A percentile compares a stretch with the other conserved stretches of the same genome.
These are phyloP conservation scores for Pseudachorutes palmiensis DNA, from an alignment of 1,140 invertebrate genomes.

Conservation along the genomic window DNA sequence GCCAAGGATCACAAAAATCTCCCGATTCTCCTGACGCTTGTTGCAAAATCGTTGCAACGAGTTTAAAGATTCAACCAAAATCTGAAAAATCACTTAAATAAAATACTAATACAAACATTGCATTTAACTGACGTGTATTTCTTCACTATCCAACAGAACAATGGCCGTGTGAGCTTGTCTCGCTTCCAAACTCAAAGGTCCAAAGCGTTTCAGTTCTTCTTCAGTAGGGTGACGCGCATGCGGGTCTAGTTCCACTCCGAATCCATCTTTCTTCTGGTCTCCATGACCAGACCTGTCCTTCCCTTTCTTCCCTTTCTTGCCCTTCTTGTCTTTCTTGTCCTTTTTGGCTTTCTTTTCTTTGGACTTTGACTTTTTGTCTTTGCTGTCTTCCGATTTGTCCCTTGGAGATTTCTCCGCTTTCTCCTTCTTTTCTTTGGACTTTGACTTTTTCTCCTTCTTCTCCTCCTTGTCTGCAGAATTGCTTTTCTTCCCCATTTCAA, in stretches of 20 bases:
- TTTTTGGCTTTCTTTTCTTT: constrained; percentile 2
- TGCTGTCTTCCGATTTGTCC: too few relatives aligned
- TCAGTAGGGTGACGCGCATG: neutral
- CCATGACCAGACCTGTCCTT: neutral
- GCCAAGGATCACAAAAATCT: constrained; percentile 20
- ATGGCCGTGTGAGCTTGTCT: constrained; percentile 28
- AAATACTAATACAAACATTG: too few relatives aligned
- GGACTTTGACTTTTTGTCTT: constrained; percentile 10
- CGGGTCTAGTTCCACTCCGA: neutral
- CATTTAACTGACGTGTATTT: constrained; percentile 22
- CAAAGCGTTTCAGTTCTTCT: constrained; percentile 25
- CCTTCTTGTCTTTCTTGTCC: constrained; percentile 3
- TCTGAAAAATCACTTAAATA: neutral
- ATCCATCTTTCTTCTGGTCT: neutral
- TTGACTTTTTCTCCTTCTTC: neutral
- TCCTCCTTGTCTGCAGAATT: neutral
- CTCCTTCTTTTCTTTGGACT: constrained; percentile 1
- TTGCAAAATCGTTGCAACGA: constrained; percentile 31
- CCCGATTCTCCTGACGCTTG: constrained; percentile 17
- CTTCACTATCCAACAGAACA: constrained; percentile 22
- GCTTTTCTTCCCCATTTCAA: neutral
- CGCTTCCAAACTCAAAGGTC: constrained; percentile 25
- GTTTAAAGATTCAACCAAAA: constrained; percentile 31
- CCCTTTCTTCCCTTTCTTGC: neutral
- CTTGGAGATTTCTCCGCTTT: too few relatives aligned